A percentile compares a stretch with the other conserved stretches of the same genome.
Conservation (phyloP, 2,888 invertebrate species). For the Cactoblastis cactorum region DNA sequence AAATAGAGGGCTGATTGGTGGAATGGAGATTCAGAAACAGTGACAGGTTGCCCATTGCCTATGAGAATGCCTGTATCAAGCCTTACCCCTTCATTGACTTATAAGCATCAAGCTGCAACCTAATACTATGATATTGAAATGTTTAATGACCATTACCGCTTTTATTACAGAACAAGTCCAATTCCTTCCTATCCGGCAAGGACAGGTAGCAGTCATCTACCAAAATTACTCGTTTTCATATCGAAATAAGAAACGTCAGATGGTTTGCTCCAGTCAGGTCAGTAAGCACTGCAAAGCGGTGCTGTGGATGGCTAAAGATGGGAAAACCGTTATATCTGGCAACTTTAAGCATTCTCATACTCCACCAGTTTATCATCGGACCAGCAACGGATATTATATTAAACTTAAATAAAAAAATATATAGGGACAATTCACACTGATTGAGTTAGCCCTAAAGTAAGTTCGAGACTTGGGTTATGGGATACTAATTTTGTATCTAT, state of each 20-base stretch:
- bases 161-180: conserved; percentile 4
- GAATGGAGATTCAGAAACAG: too few relatives aligned
- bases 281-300: conserved; percentile 32
- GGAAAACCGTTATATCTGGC: not conserved
- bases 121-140: too few relatives aligned
- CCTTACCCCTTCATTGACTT: too few relatives aligned
- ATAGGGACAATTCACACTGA: too few relatives aligned
- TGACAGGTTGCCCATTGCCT: too few relatives aligned
- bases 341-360: not conserved
- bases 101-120: too few relatives aligned
- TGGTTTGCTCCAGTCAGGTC: conserved; percentile 15
- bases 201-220: conserved; percentile 6
- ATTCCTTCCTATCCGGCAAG: conserved; percentile 5
- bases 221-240: conserved; percentile 16
- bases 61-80: too few relatives aligned
- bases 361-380: conserved; percentile 4
- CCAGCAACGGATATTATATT: not conserved
- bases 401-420: not conserved
- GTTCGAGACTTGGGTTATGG: too few relatives aligned
- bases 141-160: not conserved
- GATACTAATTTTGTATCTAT: too few relatives aligned
- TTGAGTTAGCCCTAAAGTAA: too few relatives aligned
- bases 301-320: not conserved
- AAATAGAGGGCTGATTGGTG: too few relatives aligned
- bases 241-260: conserved; percentile 1